Conservation (phyloP, 2,888 invertebrate genomes). For the Candidula unifasciata region DNA sequence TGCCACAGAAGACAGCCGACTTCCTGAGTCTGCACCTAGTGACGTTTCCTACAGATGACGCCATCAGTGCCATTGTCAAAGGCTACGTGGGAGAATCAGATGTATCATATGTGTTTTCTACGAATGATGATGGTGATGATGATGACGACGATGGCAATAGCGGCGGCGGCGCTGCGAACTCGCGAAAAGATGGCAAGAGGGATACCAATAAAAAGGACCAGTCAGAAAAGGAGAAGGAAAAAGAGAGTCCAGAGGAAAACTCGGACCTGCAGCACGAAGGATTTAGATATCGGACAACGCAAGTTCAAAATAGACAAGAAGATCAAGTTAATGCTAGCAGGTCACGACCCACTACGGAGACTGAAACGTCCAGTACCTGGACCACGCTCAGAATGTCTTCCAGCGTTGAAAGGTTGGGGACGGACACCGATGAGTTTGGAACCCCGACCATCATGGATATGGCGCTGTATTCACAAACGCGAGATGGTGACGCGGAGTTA, state of each 20-base stretch:
- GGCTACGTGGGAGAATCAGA: conserved; percentile 40
- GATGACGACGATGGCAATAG: conserved; percentile 14
- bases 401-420: neutral
- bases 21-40: conserved; percentile 15
- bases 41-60: conserved; percentile 27
- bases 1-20: conserved; percentile 26
- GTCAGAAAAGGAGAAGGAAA: neutral
- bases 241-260: neutral
- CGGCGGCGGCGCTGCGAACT: neutral
- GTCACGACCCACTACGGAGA: neutral
- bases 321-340: neutral
- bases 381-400: neutral
- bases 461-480: conserved; percentile 6
- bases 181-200: neutral
- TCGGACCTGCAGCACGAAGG: neutral
- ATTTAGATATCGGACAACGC: neutral
- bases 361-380: neutral
- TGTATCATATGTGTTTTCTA: neutral
- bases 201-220: neutral
- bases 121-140: conserved; percentile 1
- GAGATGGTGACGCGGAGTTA: neutral
- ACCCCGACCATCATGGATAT: conserved; percentile 10
- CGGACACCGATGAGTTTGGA: neutral
- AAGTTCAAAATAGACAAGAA: neutral
- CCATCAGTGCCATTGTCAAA: conserved; percentile 30